A percentile compares a stretch with the other conserved stretches of the same genome.
Evolutionary conservation across 1,140 invertebrate species (phyloP).

Genomic region (Micrasema longulum): DNA sequence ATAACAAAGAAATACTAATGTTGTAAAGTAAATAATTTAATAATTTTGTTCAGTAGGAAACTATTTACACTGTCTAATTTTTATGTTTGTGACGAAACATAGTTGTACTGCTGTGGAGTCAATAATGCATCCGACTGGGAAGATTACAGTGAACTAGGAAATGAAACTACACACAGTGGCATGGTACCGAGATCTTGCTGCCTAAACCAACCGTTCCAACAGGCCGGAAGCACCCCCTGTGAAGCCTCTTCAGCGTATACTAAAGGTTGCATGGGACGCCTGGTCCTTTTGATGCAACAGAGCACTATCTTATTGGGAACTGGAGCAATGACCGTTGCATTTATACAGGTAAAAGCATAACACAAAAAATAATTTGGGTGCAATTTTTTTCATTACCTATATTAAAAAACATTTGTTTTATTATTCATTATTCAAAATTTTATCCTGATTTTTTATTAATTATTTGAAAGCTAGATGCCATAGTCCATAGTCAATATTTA

Average conservation of each 20-base stretch:
- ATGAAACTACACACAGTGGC: too few relatives aligned
- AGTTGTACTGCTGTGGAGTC: slow-evolving; percentile 85
- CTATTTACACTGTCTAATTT: too few relatives aligned
- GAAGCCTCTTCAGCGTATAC: too few relatives aligned
- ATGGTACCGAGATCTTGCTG: neutral
- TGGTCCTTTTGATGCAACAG: slow-evolving; percentile 76
- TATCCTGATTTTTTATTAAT: neutral
- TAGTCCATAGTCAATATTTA: slow-evolving; percentile 1
- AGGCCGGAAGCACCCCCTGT: too few relatives aligned
- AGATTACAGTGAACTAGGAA: slow-evolving; percentile 54
- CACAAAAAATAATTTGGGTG: neutral
- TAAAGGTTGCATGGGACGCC: slow-evolving; percentile 75
- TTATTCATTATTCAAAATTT: neutral
- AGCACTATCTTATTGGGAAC: slow-evolving; percentile 83
- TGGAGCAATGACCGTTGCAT: slow-evolving; percentile 82
- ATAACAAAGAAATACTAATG: too few relatives aligned
- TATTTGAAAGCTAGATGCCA: neutral
- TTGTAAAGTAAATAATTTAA: too few relatives aligned
- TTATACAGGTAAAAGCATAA: slow-evolving; percentile 74
- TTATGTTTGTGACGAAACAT: slow-evolving; percentile 32
- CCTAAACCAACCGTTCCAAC: too few relatives aligned
- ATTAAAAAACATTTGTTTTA: neutral
- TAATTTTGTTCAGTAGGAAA: too few relatives aligned
- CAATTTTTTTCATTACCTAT: neutral
- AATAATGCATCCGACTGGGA: slow-evolving; percentile 74